Evolutionary conservation across 2,113 vertebrate genomes (phyloP).

Genomic region (Colossoma macropomum): DNA sequence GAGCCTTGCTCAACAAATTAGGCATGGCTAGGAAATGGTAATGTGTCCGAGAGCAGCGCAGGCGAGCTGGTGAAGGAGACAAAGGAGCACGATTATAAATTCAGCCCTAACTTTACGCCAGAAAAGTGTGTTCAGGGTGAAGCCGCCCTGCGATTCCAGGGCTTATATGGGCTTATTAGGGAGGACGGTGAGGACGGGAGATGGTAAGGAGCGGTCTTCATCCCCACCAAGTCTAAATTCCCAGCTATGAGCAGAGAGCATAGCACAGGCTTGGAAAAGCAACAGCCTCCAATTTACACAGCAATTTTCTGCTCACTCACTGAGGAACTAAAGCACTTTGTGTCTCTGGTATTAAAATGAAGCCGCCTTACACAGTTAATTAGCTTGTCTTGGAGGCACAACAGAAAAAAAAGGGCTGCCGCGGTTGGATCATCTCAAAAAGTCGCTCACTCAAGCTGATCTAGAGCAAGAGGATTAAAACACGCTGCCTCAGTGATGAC

Average conservation of each 20-base stretch:
- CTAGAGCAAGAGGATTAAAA: slow-evolving; percentile 53
- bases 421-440: slow-evolving; percentile 50
- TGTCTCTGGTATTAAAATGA: slow-evolving; percentile 59
- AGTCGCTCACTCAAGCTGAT: slow-evolving; percentile 58
- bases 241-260: slow-evolving; percentile 53
- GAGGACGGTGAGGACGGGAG: slow-evolving; percentile 38
- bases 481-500: slow-evolving; percentile 54
- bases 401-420: slow-evolving; percentile 30
- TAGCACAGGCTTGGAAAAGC: slow-evolving; percentile 40
- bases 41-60: not conserved
- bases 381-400: slow-evolving; percentile 58
- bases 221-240: slow-evolving; percentile 46
- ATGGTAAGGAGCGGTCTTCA: slow-evolving; percentile 28
- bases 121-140: slow-evolving; percentile 49
- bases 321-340: slow-evolving; percentile 54
- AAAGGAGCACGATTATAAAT: slow-evolving; percentile 52
- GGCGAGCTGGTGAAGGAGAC: slow-evolving; percentile 30
- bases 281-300: slow-evolving; percentile 61
- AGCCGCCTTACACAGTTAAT: slow-evolving; percentile 60
- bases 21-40: slow-evolving; percentile 30
- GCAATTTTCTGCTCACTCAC: slow-evolving; percentile 57
- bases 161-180: slow-evolving; percentile 59
- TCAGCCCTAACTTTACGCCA: slow-evolving; percentile 48
- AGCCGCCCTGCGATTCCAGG: slow-evolving; percentile 41
- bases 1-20: slow-evolving; percentile 31